These are phyloP conservation scores for Xestia ashworthii DNA, from an alignment of 2,888 invertebrate genomes.

Conservation along the genomic window DNA sequence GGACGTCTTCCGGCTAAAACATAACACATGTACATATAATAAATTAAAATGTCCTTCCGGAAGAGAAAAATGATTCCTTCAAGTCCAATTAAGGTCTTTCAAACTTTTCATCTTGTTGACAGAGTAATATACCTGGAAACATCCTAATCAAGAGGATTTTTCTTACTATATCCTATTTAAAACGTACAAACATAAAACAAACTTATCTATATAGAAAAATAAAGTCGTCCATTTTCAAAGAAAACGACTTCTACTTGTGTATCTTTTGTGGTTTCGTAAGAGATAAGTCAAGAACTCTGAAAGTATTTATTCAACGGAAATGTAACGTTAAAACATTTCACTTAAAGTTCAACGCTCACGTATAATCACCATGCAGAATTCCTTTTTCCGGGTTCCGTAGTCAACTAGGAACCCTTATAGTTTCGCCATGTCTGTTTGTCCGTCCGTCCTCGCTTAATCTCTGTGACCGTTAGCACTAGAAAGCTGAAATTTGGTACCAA, in stretches of 20 bases:
- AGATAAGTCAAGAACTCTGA: slow-evolving; percentile 3
- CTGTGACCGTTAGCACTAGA: too few relatives aligned
- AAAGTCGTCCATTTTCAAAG: not conserved
- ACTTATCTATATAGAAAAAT: not conserved
- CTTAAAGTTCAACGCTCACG: not conserved
- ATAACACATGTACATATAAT: not conserved
- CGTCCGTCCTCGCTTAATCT: too few relatives aligned
- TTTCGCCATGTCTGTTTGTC: too few relatives aligned
- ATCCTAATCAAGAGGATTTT: too few relatives aligned
- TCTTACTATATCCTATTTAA: not conserved
- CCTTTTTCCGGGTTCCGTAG: too few relatives aligned
- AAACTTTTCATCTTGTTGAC: not conserved
- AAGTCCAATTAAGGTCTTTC: not conserved
- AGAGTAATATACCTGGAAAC: not conserved
- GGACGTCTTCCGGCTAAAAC: not conserved
- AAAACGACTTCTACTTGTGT: not conserved
- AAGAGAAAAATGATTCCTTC: not conserved
- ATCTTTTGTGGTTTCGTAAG: not conserved
- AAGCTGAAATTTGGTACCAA: too few relatives aligned
- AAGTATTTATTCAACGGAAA: slow-evolving; percentile 22
- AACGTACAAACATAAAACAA: not conserved
- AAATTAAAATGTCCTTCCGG: not conserved
- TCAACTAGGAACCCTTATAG: too few relatives aligned
- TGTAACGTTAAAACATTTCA: slow-evolving; percentile 6
- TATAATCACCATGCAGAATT: too few relatives aligned